Percentiles rank a stretch among this genome's conserved stretches.
These are phyloP conservation scores for Noctilio leporinus DNA, from an alignment of 2,113 vertebrate genomes.

Conservation along the genomic window DNA sequence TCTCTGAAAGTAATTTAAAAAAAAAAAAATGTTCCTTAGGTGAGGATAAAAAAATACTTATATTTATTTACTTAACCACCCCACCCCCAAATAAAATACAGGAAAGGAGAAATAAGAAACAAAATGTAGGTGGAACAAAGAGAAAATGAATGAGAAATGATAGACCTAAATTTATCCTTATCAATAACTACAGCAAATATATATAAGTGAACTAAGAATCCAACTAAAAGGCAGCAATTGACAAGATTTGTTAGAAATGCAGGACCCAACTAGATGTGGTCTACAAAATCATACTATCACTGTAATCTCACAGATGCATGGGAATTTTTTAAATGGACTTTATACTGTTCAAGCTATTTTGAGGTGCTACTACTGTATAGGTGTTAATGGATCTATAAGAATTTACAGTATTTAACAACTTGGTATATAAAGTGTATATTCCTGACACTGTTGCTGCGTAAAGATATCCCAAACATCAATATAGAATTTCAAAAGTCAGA, in stretches of 20 bases:
- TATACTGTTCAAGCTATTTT: not conserved
- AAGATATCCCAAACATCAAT: not conserved
- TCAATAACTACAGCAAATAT: not conserved
- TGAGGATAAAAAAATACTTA: too few relatives aligned
- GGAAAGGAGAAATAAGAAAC: not conserved
- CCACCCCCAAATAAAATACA: not conserved
- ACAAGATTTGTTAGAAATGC: not conserved
- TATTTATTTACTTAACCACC: not conserved
- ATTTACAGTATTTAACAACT: not conserved
- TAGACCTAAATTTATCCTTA: not conserved
- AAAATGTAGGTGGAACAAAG: not conserved
- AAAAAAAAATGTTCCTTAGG: not conserved
- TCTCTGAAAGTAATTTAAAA: not conserved
- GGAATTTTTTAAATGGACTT: not conserved
- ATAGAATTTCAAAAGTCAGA: not conserved
- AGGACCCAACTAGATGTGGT: not conserved
- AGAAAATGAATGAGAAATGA: not conserved
- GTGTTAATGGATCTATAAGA: not conserved
- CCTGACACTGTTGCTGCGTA: not conserved
- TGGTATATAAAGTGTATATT: not conserved
- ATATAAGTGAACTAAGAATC: not conserved
- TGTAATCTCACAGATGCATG: not conserved
- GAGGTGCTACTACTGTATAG: not conserved
- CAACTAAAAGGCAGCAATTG: not conserved
- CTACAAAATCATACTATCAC: not conserved